phyloP scores from a whole-genome alignment of 2,113 vertebrate species.

The Isurus oxyrinchus region DNA sequence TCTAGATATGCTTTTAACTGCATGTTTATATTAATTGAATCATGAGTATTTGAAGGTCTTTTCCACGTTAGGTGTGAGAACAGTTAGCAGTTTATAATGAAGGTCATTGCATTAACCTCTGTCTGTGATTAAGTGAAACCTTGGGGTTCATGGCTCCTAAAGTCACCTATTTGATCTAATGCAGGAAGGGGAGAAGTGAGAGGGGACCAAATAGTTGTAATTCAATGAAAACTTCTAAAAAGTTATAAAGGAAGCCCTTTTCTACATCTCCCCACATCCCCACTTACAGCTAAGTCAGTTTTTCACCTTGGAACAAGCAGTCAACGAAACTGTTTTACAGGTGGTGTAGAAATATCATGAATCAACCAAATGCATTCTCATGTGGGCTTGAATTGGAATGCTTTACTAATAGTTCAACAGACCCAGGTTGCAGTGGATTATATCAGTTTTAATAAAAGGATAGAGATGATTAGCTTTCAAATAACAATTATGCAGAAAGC shows the following conservation, averaged over 20 bases:
- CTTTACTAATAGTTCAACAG: background rate
- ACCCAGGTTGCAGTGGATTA: background rate
- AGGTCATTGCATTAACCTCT: background rate
- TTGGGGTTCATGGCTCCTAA: background rate
- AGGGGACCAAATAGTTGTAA: background rate
- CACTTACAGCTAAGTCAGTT: background rate
- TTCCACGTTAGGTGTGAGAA: background rate
- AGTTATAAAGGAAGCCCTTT: background rate
- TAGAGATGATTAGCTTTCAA: background rate
- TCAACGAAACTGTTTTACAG: background rate
- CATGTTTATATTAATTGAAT: background rate
- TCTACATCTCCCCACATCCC: background rate
- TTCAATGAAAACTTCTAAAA: background rate
- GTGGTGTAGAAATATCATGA: background rate
- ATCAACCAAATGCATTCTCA: background rate
- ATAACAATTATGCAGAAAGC: too few species aligned
- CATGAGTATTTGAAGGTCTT: background rate
- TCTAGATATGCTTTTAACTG: background rate
- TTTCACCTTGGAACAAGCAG: background rate
- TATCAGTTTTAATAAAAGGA: background rate
- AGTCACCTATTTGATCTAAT: background rate
- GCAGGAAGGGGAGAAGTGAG: background rate
- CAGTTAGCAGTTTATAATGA: background rate
- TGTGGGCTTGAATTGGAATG: background rate
- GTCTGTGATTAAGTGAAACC: background rate